Percentiles rank a stretch among this genome's conserved stretches.
phyloP scores from a whole-genome alignment of 2,888 invertebrate species.

The Cremastinae sp. region DNA sequence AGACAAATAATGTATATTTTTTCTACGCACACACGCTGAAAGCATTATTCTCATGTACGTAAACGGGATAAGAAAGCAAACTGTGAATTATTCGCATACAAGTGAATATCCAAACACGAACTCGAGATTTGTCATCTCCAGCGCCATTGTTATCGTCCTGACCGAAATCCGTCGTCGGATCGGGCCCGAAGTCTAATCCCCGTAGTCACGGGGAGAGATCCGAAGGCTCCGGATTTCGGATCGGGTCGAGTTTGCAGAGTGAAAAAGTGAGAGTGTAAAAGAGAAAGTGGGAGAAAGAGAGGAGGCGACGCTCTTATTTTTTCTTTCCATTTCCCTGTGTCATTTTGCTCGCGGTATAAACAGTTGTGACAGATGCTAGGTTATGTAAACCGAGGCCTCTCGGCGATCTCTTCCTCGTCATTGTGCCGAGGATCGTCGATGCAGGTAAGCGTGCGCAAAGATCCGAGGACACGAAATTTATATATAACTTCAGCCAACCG shows the following conservation, averaged over 20 bases:
- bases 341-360: constrained; percentile 67
- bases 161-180: constrained; percentile 31
- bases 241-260: constrained; percentile 60
- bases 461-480: neutral
- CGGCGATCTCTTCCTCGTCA: constrained; percentile 65
- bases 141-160: constrained; percentile 34
- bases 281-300: too few species aligned
- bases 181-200: constrained; percentile 57
- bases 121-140: constrained; percentile 43
- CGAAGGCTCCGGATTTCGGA: constrained; percentile 58
- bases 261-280: too few species aligned
- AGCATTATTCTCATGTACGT: constrained; percentile 42
- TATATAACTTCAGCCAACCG: constrained; percentile 62
- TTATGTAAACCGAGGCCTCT: constrained; percentile 73
- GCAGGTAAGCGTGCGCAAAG: constrained; percentile 9
- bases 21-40: constrained; percentile 17
- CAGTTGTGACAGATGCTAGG: constrained; percentile 77
- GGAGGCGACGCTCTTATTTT: constrained; percentile 42
- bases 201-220: constrained; percentile 38
- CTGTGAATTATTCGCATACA: constrained; percentile 44
- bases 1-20: constrained; percentile 44
- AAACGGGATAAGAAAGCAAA: constrained; percentile 47
- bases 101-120: constrained; percentile 50
- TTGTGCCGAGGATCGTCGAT: constrained; percentile 64
- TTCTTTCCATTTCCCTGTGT: constrained; percentile 10